phyloP scores from a whole-genome alignment of 2,888 invertebrate species.

The Plagodis dolabraria region DNA sequence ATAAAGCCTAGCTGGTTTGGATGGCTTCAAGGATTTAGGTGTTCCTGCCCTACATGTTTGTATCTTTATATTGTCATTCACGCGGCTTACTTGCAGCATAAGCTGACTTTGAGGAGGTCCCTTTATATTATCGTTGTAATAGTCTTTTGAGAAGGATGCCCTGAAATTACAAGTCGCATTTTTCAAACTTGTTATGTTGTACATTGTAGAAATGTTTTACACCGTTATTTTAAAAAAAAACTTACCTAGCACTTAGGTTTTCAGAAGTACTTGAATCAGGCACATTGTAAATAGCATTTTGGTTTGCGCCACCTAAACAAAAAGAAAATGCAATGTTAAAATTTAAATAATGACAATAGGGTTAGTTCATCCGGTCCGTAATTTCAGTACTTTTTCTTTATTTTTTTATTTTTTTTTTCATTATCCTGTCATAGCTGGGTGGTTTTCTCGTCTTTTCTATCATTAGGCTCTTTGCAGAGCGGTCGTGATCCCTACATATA shows the following conservation, averaged over 20 bases:
- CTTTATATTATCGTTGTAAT: constrained; percentile 35
- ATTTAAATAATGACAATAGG: no score
- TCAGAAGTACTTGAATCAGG: constrained; percentile 72
- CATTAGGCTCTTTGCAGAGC: no score
- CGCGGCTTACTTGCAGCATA: constrained; percentile 31
- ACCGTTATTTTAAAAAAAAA: constrained; percentile 24
- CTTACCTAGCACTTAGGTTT: constrained; percentile 58
- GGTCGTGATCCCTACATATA: no score
- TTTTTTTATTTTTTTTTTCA: no score
- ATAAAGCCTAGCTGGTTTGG: constrained; percentile 2
- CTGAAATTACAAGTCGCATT: constrained; percentile 39
- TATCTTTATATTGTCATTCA: constrained; percentile 36
- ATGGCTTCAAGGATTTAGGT: background rate
- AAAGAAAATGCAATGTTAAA: background rate
- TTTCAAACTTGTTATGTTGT: background rate
- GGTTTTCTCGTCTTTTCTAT: no score
- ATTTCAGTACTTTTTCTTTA: no score
- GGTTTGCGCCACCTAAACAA: constrained; percentile 49
- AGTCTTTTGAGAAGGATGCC: constrained; percentile 45
- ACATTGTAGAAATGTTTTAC: no score
- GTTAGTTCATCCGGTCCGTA: no score
- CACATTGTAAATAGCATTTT: constrained; percentile 45
- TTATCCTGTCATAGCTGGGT: no score
- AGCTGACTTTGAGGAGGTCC: constrained; percentile 35
- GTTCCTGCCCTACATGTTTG: constrained; percentile 35